These are phyloP conservation scores for Cuculus canorus DNA, from an alignment of 2,797 vertebrate species.

Conservation along the genomic window DNA sequence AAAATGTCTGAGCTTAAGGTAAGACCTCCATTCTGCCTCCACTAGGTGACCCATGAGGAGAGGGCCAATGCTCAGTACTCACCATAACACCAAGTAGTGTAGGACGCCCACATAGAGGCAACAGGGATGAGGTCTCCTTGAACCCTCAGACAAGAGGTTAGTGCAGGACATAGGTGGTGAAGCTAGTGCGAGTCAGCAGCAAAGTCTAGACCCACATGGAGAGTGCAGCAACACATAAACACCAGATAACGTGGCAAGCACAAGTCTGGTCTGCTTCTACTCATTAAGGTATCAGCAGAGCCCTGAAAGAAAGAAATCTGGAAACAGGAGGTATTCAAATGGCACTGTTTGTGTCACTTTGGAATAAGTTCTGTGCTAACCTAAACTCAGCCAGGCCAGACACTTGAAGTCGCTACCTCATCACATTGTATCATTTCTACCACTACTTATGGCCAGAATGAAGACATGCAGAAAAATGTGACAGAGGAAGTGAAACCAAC, in stretches of 20 bases:
- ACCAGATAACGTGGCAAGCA: not conserved
- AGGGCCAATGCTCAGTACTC: fast-evolving
- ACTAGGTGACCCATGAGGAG: not conserved
- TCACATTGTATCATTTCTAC: not conserved
- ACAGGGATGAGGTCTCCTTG: not conserved
- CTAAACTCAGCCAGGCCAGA: not conserved
- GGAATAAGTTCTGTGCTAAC: not conserved
- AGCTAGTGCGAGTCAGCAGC: not conserved
- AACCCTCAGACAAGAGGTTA: not conserved
- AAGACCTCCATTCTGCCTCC: not conserved
- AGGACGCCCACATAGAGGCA: not conserved
- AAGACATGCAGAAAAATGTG: not conserved
- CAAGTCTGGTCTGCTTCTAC: not conserved
- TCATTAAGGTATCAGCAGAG: not conserved
- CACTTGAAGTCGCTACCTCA: not conserved
- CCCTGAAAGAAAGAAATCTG: not conserved
- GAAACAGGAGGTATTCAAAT: not conserved
- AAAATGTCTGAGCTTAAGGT: not conserved
- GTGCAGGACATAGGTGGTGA: not conserved
- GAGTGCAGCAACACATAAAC: not conserved
- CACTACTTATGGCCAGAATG: not conserved
- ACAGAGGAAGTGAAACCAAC: not conserved
- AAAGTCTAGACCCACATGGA: not conserved
- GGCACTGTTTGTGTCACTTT: fast-evolving
- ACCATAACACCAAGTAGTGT: not conserved